Percentiles rank a stretch among this genome's conserved stretches.
Evolutionary conservation across 2,797 vertebrate genomes (phyloP).

Genomic region (Spinus pinus): DNA sequence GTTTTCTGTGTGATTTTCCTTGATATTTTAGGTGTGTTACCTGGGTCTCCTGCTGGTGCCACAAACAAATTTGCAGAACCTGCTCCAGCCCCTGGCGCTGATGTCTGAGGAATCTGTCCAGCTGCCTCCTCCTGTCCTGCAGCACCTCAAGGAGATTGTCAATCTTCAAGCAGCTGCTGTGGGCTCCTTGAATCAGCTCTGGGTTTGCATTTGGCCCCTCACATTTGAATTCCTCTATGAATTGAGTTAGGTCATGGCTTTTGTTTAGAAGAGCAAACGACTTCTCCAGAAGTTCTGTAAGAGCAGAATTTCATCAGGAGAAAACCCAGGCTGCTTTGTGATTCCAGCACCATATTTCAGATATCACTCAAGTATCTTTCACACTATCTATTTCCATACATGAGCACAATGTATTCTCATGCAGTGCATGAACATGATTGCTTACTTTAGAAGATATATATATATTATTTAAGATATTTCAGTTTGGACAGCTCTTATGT

Average conservation of each 20-base stretch:
- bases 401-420: accelerated
- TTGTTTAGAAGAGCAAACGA: slow-evolving; percentile 86
- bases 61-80: slow-evolving; percentile 70
- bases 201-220: slow-evolving; percentile 77
- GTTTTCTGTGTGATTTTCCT: background rate
- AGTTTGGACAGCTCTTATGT: background rate
- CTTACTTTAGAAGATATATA: background rate
- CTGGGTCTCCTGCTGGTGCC: slow-evolving; percentile 80
- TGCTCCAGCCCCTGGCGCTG: slow-evolving; percentile 73
- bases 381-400: background rate
- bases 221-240: slow-evolving; percentile 83
- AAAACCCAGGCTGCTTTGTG: background rate
- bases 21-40: slow-evolving; percentile 42
- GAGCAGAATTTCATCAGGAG: background rate
- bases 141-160: slow-evolving; percentile 87
- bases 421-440: background rate
- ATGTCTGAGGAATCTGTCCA: slow-evolving; percentile 77
- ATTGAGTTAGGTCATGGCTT: slow-evolving; percentile 82
- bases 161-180: slow-evolving; percentile 80
- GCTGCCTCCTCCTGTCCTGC: slow-evolving; percentile 85
- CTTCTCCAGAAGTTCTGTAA: slow-evolving; percentile 83
- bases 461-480: background rate
- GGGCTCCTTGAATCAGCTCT: slow-evolving; percentile 73
- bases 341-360: background rate
- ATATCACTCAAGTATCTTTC: background rate